These are phyloP conservation scores for Agonopterix subpropinquella DNA, from an alignment of 2,888 invertebrate genomes.

Conservation along the genomic window DNA sequence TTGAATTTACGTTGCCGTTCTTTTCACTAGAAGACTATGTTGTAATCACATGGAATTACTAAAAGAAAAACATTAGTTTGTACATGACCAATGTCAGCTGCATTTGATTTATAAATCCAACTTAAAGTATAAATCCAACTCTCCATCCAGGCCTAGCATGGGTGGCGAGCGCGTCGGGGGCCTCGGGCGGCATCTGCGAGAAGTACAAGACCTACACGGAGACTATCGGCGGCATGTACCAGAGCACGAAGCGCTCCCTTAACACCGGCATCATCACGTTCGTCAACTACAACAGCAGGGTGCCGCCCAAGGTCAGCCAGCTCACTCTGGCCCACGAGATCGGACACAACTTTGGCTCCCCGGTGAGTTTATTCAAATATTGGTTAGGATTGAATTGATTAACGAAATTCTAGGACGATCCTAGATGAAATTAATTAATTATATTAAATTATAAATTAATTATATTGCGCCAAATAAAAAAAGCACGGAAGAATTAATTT, in stretches of 20 bases:
- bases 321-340: constrained; percentile 98
- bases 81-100: too few species aligned
- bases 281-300: constrained; percentile 97
- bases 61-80: too few species aligned
- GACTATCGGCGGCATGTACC: constrained; percentile 94
- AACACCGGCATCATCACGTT: constrained; percentile 99
- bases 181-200: constrained; percentile 99
- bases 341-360: constrained; percentile 99
- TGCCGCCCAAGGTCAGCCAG: constrained; percentile 98
- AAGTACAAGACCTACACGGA: constrained; percentile 98
- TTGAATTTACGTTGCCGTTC: too few species aligned
- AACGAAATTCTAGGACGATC: too few species aligned
- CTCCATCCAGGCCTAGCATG: constrained; percentile 89
- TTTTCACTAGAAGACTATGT: too few species aligned
- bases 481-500: too few species aligned
- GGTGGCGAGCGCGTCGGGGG: constrained; percentile 98
- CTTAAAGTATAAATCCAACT: neutral
- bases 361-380: constrained; percentile 76
- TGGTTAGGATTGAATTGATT: neutral
- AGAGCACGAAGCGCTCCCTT: constrained; percentile 93
- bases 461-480: too few species aligned
- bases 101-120: too few species aligned
- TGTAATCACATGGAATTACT: too few species aligned
- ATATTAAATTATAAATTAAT: too few species aligned
- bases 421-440: too few species aligned